phyloP scores from a whole-genome alignment of 2,888 invertebrate genomes.

The Apoda limacodes region DNA sequence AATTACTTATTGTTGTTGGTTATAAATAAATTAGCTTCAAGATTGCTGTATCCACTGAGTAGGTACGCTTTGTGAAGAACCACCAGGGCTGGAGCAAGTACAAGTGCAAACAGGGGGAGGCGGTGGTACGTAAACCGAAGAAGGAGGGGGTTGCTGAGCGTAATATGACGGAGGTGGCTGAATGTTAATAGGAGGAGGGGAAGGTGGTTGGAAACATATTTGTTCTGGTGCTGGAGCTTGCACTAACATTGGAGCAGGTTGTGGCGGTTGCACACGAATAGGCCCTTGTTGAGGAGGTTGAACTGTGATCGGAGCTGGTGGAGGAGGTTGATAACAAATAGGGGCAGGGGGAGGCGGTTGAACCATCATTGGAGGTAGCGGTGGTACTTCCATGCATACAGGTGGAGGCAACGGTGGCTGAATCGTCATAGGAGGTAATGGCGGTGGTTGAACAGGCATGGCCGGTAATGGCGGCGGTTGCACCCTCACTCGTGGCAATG shows the following conservation, averaged over 20 bases:
- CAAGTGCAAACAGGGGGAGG: conserved; percentile 21
- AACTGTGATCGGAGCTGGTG: conserved; percentile 38
- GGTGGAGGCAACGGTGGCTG: conserved; percentile 44
- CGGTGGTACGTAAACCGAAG: conserved; percentile 29
- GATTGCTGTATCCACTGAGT: conserved; percentile 19
- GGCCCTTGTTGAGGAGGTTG: conserved; percentile 47
- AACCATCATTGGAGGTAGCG: conserved; percentile 39
- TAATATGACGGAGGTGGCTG: conserved; percentile 36
- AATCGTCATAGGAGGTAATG: conserved; percentile 46
- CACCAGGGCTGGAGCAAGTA: conserved; percentile 9
- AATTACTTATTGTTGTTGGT: no score
- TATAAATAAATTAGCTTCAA: conserved; percentile 26
- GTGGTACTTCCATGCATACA: conserved; percentile 42
- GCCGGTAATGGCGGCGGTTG: conserved; percentile 52
- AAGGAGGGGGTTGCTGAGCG: no score
- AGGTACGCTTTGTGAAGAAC: no score
- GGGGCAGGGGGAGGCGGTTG: conserved; percentile 49
- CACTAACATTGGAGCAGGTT: conserved; percentile 33
- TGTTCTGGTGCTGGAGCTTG: conserved; percentile 35
- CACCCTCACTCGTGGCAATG: conserved; percentile 42
- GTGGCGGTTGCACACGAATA: conserved; percentile 44
- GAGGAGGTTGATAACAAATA: conserved; percentile 45
- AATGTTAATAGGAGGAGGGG: conserved; percentile 42
- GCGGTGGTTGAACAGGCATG: conserved; percentile 48
- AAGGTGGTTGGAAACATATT: conserved; percentile 42